Evolutionary conservation across 2,797 vertebrate genomes (phyloP), one percentile per base, ranked within the genome.

Genomic region (Corythornis leucogaster): DNA sequence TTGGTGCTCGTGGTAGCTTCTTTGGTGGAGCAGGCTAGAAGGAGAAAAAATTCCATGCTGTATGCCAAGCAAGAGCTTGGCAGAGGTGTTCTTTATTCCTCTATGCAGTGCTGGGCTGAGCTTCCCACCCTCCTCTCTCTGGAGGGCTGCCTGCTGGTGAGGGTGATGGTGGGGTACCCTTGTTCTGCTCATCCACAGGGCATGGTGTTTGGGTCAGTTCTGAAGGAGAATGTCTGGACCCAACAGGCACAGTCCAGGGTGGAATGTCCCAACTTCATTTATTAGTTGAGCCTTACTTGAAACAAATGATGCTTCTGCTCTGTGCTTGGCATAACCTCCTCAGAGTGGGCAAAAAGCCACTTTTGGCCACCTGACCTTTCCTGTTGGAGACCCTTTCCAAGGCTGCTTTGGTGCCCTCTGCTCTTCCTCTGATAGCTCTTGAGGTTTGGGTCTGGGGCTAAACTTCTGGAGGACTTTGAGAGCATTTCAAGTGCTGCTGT

Each of bases 301-400:
- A 43, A 40, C 15, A n/a, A 28, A 26, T 3, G 3, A 33, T 76
- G 46, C 40, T 83, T 11, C 48, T n/a, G n/a, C 35, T 63, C n/a
- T 38, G 20, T 64, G 62, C 48, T 57, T 22, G 38, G 19, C 4
- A 6, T 48, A 54, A 11, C 26, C 6, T 4, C 3, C 11, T 45
- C 15, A 22, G 0, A 0, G 42, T 43, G 62, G 55, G n/a, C 51
- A 15, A 17, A 4, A 55, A 73, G 46, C 55, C 1, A 0, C 20
- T 45, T 12, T 24, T 15, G 5, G n/a, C 50, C 16, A 15, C 30
- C 51, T 64, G 40, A 50, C 40, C 28, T 80, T 54, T 25, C 20
- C 16, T 62, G 12, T 0, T 45, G 51, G 51, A 50, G 22, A 69
- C 11, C 15, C 26, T 28, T 77, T 42, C 67, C 59, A 69, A 11